Evolutionary conservation across 2,797 vertebrate genomes (phyloP).

Genomic region (Enteromius thamalakanensis): DNA sequence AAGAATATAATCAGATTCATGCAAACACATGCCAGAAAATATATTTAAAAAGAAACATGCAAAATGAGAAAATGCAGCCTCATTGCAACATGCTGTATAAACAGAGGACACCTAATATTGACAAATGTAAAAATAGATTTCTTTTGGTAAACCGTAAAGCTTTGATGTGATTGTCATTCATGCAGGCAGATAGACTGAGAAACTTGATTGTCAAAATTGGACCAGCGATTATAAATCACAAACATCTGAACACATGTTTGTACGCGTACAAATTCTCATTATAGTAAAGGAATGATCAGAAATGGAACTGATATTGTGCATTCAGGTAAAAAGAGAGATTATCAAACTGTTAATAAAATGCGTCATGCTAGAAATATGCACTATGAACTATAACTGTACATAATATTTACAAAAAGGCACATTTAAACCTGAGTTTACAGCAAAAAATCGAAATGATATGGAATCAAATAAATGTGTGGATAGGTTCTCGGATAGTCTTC

Average conservation of each 20-base stretch:
- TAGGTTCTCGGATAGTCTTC: background rate
- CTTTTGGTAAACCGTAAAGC: background rate
- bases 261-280: background rate
- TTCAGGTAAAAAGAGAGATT: conserved; percentile 40
- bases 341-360: conserved; percentile 22
- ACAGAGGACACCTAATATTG: conserved; percentile 13
- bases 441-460: conserved; percentile 6
- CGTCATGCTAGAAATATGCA: conserved; percentile 42
- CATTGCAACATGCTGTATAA: conserved; percentile 1
- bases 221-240: background rate
- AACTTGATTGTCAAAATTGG: background rate
- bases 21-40: conserved; percentile 24
- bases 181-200: background rate
- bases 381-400: conserved; percentile 47
- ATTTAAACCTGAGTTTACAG: conserved; percentile 70
- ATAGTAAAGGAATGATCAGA: conserved; percentile 1
- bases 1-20: conserved; percentile 29
- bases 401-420: conserved; percentile 70
- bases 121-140: conserved; percentile 2
- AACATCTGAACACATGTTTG: background rate
- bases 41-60: conserved; percentile 11
- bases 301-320: conserved; percentile 10
- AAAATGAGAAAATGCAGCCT: conserved; percentile 27
- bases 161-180: background rate
- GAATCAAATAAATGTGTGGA: background rate